These are phyloP conservation scores for Brenthis ino DNA, from an alignment of 2,888 invertebrate species.

Conservation along the genomic window DNA sequence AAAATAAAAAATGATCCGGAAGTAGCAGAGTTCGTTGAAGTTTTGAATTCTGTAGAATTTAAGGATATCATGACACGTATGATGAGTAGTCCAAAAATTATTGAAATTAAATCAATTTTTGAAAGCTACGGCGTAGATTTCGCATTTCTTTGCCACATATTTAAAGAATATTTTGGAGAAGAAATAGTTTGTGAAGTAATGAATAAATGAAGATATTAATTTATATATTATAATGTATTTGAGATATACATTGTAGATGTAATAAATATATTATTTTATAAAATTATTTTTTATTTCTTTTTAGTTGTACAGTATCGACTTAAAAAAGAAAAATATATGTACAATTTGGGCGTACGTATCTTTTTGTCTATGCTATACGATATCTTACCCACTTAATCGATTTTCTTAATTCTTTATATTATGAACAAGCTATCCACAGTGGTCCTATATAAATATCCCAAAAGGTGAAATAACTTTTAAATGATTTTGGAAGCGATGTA, in stretches of 20 bases:
- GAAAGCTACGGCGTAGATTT: conserved; percentile 52
- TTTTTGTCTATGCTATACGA: neutral
- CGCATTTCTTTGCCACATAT: conserved; percentile 46
- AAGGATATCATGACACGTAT: conserved; percentile 50
- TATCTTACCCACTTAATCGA: too few species aligned
- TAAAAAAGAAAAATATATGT: too few species aligned
- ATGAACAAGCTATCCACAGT: too few species aligned
- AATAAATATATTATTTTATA: too few species aligned
- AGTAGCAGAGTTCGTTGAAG: conserved; percentile 48
- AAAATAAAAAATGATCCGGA: conserved; percentile 50
- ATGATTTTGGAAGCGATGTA: too few species aligned
- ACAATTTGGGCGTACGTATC: neutral
- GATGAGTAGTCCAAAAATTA: conserved; percentile 49
- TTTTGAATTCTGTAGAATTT: conserved; percentile 52
- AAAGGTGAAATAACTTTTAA: too few species aligned
- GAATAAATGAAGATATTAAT: neutral
- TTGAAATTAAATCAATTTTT: conserved; percentile 47
- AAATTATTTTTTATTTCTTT: too few species aligned
- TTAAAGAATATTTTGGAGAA: conserved; percentile 49
- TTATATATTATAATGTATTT: too few species aligned
- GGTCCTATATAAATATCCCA: too few species aligned
- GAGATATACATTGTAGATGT: too few species aligned
- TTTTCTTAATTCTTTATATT: too few species aligned
- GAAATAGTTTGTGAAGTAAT: conserved; percentile 45
- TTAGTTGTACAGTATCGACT: too few species aligned